phyloP scores from a whole-genome alignment of 2,888 invertebrate genomes.

The Zygogramma bicolorata region DNA sequence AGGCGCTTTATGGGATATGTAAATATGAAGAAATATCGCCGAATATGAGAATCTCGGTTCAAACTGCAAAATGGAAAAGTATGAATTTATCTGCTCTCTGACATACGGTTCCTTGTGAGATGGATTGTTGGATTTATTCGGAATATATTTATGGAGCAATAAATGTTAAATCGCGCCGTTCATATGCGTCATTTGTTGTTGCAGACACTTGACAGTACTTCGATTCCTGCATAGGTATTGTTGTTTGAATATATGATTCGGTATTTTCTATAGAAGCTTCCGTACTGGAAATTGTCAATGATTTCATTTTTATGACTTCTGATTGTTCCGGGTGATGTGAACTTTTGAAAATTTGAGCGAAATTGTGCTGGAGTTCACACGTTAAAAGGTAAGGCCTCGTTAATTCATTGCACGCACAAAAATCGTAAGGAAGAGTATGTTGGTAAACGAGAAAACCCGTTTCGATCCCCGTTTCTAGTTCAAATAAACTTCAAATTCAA shows the following conservation, averaged over 20 bases:
- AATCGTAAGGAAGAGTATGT: too few species aligned
- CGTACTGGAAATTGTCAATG: too few species aligned
- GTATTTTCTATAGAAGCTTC: too few species aligned
- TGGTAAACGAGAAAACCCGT: too few species aligned
- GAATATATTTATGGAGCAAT: conserved; percentile 26
- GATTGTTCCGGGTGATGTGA: too few species aligned
- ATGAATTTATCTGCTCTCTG: conserved; percentile 59
- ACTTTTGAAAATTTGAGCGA: too few species aligned
- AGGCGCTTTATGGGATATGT: conserved; percentile 63
- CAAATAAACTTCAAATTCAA: too few species aligned
- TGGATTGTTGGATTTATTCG: conserved; percentile 47
- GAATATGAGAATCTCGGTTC: conserved; percentile 62
- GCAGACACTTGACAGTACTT: conserved; percentile 2
- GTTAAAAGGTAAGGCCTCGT: too few species aligned
- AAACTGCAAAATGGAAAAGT: conserved; percentile 57
- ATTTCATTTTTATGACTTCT: too few species aligned
- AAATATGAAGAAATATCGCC: conserved; percentile 62
- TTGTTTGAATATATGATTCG: background rate
- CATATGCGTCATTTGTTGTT: conserved; percentile 6
- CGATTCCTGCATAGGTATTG: background rate
- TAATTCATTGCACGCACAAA: too few species aligned
- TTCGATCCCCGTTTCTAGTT: too few species aligned
- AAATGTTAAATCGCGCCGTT: background rate
- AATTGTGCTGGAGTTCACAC: too few species aligned
- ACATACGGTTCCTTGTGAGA: conserved; percentile 55